These are phyloP conservation scores for Parthenolecanium corni DNA, from an alignment of 2,888 invertebrate species.

Conservation along the genomic window DNA sequence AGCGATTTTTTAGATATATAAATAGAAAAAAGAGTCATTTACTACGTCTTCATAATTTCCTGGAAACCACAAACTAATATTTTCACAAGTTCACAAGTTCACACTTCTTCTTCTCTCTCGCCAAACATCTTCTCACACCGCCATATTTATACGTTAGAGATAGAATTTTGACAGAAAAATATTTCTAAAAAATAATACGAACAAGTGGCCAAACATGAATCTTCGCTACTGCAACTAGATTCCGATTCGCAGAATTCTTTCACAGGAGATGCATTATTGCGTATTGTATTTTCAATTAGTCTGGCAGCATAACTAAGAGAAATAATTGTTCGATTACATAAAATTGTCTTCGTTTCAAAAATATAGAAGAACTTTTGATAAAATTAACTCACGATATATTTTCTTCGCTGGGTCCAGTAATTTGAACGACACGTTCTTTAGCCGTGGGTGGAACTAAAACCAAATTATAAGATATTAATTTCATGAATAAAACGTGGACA, in stretches of 20 bases:
- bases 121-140: too few species aligned
- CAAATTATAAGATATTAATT: background rate
- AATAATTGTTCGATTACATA: background rate
- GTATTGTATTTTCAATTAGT: conserved; percentile 87
- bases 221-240: conserved; percentile 19
- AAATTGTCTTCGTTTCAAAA: too few species aligned
- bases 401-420: conserved; percentile 86
- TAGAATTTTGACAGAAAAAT: too few species aligned
- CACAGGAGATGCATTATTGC: conserved; percentile 86
- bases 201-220: conserved; percentile 2
- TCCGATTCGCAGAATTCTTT: conserved; percentile 42
- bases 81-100: too few species aligned
- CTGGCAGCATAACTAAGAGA: conserved; percentile 71
- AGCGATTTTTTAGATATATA: too few species aligned
- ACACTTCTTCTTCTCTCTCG: too few species aligned
- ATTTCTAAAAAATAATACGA: too few species aligned
- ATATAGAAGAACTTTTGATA: background rate
- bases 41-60: too few species aligned
- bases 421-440: conserved; percentile 88
- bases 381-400: conserved; percentile 48
- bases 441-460: conserved; percentile 80
- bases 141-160: too few species aligned
- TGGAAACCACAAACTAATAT: too few species aligned
- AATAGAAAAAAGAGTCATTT: too few species aligned
- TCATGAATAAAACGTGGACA: background rate